Evolutionary conservation across 2,797 vertebrate genomes (phyloP), one percentile per base, ranked within the genome.

Genomic region (Gymnothorax javanicus): DNA sequence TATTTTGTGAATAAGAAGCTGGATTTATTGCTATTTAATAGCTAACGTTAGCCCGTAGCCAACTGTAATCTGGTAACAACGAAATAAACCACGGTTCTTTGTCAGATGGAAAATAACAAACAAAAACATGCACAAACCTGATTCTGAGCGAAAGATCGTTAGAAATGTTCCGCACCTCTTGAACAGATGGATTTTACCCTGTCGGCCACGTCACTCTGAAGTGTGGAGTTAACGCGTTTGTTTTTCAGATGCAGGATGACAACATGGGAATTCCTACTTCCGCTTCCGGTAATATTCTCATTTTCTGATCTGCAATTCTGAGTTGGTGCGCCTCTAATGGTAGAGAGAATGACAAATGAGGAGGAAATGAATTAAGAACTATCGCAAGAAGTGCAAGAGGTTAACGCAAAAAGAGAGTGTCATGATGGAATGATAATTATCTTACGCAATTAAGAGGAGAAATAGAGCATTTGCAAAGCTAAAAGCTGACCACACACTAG

Each of bases 191-290:
- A 77, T 77, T 13, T 77, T 60, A 57, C 82, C 56, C 82, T 84
- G 12, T 27, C 50, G 27, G 82, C 86, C 82, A 87, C 86, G 82
- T 87, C 86, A 87, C 82, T 17, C 6, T 69, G 23, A 9, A 67
- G 64, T 84, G 20, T 60, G 56, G 64, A 62, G 23, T 52, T 58
- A 52, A n/a, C 57, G 50, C 73, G 27, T 71, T 25, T 85, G 75
- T 85, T 82, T 81, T 85, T 60, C 77, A 11, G 7, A n/a, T 11
- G 56, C 77, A 54, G 77, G 77, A 81, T 54, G 13, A n/a, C 56
- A 52, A 54, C 77, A 8, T 52, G 52, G 52, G 17, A 15, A 54
- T n/a, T 25, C 8, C 52, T 4, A 15, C 67, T 81, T 81, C 77
- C 77, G 77, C 17, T 56, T 56, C 77, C 77, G 20, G 77, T n/a